A percentile compares a stretch with the other conserved stretches of the same genome.
These are phyloP conservation scores for Pelobates cultripes DNA, from an alignment of 2,797 vertebrate species.

Conservation along the genomic window DNA sequence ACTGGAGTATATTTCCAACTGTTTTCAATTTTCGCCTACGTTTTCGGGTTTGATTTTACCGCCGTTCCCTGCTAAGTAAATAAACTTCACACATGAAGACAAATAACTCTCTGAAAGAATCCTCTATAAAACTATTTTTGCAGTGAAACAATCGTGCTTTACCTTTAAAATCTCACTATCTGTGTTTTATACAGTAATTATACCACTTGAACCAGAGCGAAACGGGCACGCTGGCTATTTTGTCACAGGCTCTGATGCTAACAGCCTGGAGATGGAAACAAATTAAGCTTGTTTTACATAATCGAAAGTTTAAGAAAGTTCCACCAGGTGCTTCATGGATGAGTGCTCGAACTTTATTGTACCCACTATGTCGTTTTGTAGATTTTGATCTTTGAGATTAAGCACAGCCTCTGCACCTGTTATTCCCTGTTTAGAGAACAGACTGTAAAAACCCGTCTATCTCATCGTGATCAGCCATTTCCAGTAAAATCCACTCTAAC, in stretches of 20 bases:
- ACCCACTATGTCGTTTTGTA: neutral
- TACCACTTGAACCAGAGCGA: no score
- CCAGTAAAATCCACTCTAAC: neutral
- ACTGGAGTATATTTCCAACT: no score
- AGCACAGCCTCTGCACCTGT: neutral
- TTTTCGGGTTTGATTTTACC: no score
- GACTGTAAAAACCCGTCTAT: conserved; percentile 5
- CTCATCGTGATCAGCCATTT: conserved; percentile 21
- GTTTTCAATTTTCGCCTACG: no score
- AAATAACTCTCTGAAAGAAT: no score
- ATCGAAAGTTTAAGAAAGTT: neutral
- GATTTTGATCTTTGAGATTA: conserved; percentile 31
- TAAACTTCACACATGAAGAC: no score
- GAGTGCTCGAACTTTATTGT: conserved; percentile 20
- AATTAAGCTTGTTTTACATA: neutral
- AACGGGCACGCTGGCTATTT: neutral
- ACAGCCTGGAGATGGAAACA: neutral
- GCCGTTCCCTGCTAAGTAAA: no score
- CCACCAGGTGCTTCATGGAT: conserved; percentile 7
- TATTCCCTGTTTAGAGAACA: neutral
- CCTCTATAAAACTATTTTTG: no score
- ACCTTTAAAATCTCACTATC: no score
- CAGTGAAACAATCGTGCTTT: neutral
- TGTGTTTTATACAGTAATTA: no score
- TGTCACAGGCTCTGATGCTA: neutral